Percentiles rank a stretch among this genome's conserved stretches.
Conservation (phyloP, 2,797 vertebrate species). For the Pipistrellus pygmaeus region DNA sequence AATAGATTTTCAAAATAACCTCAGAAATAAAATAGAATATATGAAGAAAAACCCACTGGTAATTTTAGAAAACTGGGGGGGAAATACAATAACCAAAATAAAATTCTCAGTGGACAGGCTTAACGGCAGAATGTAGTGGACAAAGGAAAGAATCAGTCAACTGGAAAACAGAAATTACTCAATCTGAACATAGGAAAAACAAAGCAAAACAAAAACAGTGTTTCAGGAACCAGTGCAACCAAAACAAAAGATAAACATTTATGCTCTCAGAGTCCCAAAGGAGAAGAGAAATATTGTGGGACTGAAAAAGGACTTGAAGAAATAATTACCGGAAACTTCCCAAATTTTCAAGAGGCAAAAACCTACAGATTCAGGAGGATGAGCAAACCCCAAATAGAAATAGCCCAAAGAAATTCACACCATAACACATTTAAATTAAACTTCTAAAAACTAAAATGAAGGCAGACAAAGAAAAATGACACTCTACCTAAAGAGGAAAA, state of each 20-base stretch:
- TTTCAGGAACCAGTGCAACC: neutral
- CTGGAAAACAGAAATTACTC: neutral
- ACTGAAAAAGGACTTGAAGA: neutral
- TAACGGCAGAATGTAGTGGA: neutral
- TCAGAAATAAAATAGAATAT: neutral
- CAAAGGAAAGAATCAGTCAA: neutral
- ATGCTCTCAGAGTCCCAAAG: neutral
- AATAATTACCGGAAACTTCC: conserved; percentile 13
- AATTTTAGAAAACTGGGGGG: neutral
- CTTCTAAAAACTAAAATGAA: conserved; percentile 23
- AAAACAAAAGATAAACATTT: neutral
- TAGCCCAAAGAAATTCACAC: neutral
- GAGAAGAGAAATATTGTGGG: neutral
- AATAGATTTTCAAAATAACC: neutral
- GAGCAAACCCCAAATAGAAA: neutral
- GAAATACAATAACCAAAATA: neutral
- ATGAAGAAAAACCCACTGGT: neutral
- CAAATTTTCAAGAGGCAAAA: neutral
- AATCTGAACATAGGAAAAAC: neutral
- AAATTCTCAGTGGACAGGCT: neutral
- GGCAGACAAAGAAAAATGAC: neutral
- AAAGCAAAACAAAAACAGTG: neutral
- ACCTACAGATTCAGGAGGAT: neutral
- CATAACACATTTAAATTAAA: neutral
- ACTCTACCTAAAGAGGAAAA: neutral